These are phyloP conservation scores for Pseudotriccus pelzelni DNA, from an alignment of 2,797 vertebrate genomes.

Conservation along the genomic window DNA sequence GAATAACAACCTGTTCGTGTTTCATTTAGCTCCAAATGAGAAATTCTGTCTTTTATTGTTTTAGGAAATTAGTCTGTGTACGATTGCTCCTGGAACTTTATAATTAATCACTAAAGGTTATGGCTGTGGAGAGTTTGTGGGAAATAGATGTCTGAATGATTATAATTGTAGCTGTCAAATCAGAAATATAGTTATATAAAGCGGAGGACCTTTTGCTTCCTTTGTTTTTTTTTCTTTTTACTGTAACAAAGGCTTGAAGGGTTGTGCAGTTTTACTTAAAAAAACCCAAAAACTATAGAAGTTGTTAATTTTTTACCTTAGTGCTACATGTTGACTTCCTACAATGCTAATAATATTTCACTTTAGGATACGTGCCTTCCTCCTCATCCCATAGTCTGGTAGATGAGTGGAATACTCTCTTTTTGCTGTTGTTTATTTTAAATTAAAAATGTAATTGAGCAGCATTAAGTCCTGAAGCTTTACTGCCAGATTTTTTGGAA, in stretches of 20 bases:
- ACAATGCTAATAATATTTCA: neutral
- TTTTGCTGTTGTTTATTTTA: neutral
- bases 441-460: neutral
- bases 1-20: conserved; percentile 78
- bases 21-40: conserved; percentile 80
- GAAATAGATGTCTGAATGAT: conserved; percentile 75
- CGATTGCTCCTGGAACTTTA: conserved; percentile 76
- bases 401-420: neutral
- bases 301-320: neutral
- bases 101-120: conserved; percentile 81
- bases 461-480: neutral
- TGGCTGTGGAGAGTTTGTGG: conserved; percentile 73
- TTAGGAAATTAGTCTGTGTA: conserved; percentile 82
- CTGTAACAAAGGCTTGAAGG: conserved; percentile 39
- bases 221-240: neutral
- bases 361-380: neutral
- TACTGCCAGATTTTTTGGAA: neutral
- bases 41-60: conserved; percentile 83
- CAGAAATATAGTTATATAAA: conserved; percentile 65
- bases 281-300: neutral
- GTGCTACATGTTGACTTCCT: neutral
- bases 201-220: conserved; percentile 45
- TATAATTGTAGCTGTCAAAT: conserved; percentile 77
- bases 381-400: neutral
- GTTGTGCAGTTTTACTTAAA: conserved; percentile 21